These are phyloP conservation scores for Plusia festucae DNA, from an alignment of 2,888 invertebrate genomes.

Conservation along the genomic window DNA sequence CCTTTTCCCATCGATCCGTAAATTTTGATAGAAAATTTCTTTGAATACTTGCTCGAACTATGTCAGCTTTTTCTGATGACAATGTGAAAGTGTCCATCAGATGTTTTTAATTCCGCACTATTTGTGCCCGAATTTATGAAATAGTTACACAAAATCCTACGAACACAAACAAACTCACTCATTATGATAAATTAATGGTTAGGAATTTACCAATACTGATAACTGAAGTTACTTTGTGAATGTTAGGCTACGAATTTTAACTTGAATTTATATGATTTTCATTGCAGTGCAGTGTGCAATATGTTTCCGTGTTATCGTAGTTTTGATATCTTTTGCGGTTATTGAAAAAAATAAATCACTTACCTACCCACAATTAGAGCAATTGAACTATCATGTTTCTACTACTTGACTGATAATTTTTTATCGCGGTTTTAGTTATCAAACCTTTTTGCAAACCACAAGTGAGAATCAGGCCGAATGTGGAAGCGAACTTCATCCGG, in stretches of 20 bases:
- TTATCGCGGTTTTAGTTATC: not conserved
- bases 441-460: not conserved
- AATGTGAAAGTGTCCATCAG: not conserved
- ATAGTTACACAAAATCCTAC: not conserved
- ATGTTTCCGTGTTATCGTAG: not conserved
- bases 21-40: not conserved
- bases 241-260: not conserved
- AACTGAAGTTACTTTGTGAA: not conserved
- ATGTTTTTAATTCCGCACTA: not conserved
- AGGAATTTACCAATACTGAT: not conserved
- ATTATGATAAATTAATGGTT: not conserved
- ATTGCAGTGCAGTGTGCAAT: not conserved
- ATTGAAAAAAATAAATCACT: not conserved
- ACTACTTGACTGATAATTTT: not conserved
- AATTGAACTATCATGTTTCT: not conserved
- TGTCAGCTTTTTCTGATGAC: not conserved
- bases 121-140: not conserved
- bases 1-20: not conserved
- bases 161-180: not conserved
- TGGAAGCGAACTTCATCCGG: not conserved
- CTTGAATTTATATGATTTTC: not conserved
- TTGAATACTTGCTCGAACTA: not conserved
- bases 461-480: not conserved
- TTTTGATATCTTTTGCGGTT: slow-evolving; percentile 1
- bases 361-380: not conserved